phyloP scores from a whole-genome alignment of 2,888 invertebrate species.

The Autographa gamma region DNA sequence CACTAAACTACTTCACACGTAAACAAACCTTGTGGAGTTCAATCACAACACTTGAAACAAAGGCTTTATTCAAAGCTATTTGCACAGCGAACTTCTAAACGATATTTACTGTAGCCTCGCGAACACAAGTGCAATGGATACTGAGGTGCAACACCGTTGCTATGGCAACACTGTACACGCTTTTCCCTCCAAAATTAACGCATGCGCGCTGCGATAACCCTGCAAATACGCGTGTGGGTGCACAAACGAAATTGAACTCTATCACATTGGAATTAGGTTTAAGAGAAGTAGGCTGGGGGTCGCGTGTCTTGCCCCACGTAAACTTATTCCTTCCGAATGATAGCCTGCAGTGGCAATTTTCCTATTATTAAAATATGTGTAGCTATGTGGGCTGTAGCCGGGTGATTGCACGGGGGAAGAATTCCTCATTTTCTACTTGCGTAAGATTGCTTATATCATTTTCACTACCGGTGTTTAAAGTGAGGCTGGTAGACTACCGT shows the following conservation, averaged over 20 bases:
- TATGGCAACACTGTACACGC: slow-evolving; percentile 82
- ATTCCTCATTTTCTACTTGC: slow-evolving; percentile 74
- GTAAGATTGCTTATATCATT: slow-evolving; percentile 68
- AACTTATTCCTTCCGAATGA: slow-evolving; percentile 72
- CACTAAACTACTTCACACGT: slow-evolving; percentile 60
- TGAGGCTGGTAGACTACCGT: slow-evolving; percentile 34
- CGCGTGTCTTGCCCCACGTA: slow-evolving; percentile 76
- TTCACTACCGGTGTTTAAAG: slow-evolving; percentile 61
- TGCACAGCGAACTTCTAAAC: slow-evolving; percentile 49
- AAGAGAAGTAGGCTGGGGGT: slow-evolving; percentile 58
- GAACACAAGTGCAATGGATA: slow-evolving; percentile 63
- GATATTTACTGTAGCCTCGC: slow-evolving; percentile 52
- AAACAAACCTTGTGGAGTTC: slow-evolving; percentile 66
- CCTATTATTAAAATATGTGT: slow-evolving; percentile 73
- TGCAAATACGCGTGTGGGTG: slow-evolving; percentile 26
- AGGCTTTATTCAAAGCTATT: slow-evolving; percentile 66
- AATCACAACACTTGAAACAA: slow-evolving; percentile 73
- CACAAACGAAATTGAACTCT: slow-evolving; percentile 61
- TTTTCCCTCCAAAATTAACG: slow-evolving; percentile 87
- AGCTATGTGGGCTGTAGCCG: slow-evolving; percentile 50
- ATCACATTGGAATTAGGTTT: slow-evolving; percentile 39
- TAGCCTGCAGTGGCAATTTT: slow-evolving; percentile 83
- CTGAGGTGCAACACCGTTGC: slow-evolving; percentile 75
- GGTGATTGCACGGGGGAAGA: slow-evolving; percentile 65
- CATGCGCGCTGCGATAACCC: slow-evolving; percentile 75